Conservation (phyloP, 2,113 vertebrate genomes). For the Panurus biarmicus region DNA sequence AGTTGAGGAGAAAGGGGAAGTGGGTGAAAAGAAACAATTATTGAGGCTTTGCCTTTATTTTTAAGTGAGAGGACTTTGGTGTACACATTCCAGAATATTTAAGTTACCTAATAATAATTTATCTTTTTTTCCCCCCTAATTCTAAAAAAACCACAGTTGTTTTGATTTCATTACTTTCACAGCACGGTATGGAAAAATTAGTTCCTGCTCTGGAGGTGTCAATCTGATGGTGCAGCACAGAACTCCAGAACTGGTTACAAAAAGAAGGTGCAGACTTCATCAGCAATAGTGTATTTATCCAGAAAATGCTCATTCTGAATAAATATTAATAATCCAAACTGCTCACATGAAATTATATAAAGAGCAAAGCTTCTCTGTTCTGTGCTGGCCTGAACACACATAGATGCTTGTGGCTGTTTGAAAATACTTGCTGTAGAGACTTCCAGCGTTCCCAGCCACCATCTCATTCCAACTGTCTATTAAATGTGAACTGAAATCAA, state of each 20-base stretch:
- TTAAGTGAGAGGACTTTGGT: background rate
- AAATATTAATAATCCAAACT: background rate
- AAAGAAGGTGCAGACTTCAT: background rate
- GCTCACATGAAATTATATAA: background rate
- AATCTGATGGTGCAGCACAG: background rate
- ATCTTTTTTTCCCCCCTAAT: no score
- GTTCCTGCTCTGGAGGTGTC: background rate
- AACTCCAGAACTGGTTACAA: background rate
- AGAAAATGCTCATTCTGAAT: background rate
- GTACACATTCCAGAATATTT: background rate
- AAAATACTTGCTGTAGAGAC: background rate
- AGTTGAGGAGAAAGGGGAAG: background rate
- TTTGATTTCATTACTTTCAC: background rate
- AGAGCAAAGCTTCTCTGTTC: background rate
- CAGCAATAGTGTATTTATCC: background rate
- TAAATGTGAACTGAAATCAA: background rate
- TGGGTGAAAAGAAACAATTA: background rate
- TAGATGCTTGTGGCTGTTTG: background rate
- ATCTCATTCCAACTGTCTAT: background rate
- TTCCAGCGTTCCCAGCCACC: background rate
- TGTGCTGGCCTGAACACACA: background rate
- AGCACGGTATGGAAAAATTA: background rate
- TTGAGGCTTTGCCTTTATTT: background rate
- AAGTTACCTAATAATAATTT: background rate
- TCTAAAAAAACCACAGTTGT: background rate